Evolutionary conservation across 2,888 invertebrate genomes (phyloP), one percentile per base, ranked within the genome.

Genomic region (Rosalia funebris): DNA sequence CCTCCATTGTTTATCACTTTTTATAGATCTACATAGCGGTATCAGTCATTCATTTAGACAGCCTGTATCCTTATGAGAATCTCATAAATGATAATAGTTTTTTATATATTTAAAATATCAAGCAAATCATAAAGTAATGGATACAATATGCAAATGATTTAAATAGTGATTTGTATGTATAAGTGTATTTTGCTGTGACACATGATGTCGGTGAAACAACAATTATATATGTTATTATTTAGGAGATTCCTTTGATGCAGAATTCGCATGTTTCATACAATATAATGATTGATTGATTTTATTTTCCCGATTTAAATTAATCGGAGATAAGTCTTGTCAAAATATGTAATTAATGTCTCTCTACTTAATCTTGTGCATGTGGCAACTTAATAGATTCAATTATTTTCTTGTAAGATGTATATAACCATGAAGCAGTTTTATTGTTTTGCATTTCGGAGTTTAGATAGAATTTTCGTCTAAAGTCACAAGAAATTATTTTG

Each of bases 401-500:
- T 25, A 25, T 5, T 5, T 25, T 25, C n/a, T 25, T 25, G 25
- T 25, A 7, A 25, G 25, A 7, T 7, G 25, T 25, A 25, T 25
- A 3, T 25, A 5, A 25, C 25, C 25, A 25, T 25, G 25, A 25
- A 25, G 25, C 25, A 25, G 25, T 25, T 25, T 25, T n/a, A n/a
- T 25, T 25, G 25, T 25, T 25, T 25, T 25, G 25, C 25, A 25
- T 25, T 25, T 5, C 25, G 7, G 25, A 25, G 7, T 3, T 25
- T 25, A 25, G 25, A 3, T 25, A 25, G 25, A 25, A 3, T 5
- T 25, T 25, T 5, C 4, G 25, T 41, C 17, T 9, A 16, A 41
- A 41, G n/a, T 41, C 41, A 41, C 41, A 41, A 41, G 41, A 41
- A 41, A 41, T 41, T 16, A 19, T 19, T 41, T 16, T 2, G 16